Base-by-base conservation (phyloP, 2,888 invertebrate genomes). In the Cyaniris semiargus region DNA sequence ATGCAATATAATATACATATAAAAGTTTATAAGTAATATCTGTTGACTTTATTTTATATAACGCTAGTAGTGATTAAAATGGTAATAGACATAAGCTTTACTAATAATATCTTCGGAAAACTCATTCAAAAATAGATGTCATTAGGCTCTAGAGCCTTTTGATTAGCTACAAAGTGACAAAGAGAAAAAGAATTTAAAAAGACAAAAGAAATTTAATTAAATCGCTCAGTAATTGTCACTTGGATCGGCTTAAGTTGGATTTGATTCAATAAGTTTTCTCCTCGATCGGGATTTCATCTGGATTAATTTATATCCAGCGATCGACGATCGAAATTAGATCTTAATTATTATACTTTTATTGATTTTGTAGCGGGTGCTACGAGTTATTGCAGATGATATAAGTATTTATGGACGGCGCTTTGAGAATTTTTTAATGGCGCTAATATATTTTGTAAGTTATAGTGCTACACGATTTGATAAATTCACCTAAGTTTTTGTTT, bases 181-280 rank as follows among this genome's bases (percentile, higher is more conserved):
- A 66, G 66, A 60, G 3, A 10, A 66, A 27, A 27, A 18, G 66
- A 66, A 66, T 15, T 31, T 6, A 66, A 66, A 66, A 66, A 72
- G 44, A 72, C 44, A 72, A 72, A 72, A 38, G 72, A 44, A 72
- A 72, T 44, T 44, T 72, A 72, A 72, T 72, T 72, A 21, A 23
- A 72, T 44, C 72, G 72, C 31, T 44, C 21, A 44, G 44, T 38
- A 72, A 72, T 72, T 72, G 44, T 72, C 72, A 38, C 38, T 72
- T 38, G 72, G 44, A 72, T 44, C 72, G 23, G 44, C 72, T 72
- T 38, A 72, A 72, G 21, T 72, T 44, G 72, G 44, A 72, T 72
- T 72, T 44, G 44, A 72, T 48, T 44, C 72, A 44, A 44, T 72
- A 66, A 72, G 34, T 44, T 72, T 72, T 72, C 38, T 72, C 44